Conservation (phyloP, 2,113 vertebrate species). For the Mellivora capensis region DNA sequence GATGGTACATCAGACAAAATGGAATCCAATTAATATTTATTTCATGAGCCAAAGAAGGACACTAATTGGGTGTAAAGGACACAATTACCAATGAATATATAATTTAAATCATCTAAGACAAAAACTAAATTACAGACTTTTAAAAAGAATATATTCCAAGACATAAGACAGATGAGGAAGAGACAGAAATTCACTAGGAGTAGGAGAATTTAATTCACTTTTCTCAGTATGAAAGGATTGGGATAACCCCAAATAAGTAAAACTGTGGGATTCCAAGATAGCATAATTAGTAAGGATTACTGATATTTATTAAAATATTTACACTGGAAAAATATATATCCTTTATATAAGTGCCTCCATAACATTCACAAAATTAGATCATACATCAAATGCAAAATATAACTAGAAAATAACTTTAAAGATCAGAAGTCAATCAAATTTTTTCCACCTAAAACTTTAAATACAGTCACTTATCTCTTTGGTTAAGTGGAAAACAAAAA, state of each 20-base stretch:
- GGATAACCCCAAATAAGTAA: background rate
- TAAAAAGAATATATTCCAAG: background rate
- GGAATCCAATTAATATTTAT: background rate
- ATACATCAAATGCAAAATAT: background rate
- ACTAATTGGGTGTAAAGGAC: background rate
- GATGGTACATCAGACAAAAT: background rate
- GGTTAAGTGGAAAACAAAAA: background rate
- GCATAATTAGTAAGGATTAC: background rate
- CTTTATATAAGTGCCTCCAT: background rate
- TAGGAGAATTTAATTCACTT: background rate
- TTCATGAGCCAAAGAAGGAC: background rate
- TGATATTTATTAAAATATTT: background rate
- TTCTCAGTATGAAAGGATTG: background rate
- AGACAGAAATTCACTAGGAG: background rate
- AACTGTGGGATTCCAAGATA: background rate
- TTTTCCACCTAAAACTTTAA: background rate
- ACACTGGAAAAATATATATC: background rate
- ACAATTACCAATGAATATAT: background rate
- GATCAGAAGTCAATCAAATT: background rate
- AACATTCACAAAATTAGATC: background rate
- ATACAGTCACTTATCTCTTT: background rate
- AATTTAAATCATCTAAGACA: background rate
- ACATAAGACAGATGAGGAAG: background rate
- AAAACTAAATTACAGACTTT: background rate
- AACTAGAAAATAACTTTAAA: background rate